phyloP scores from a whole-genome alignment of 2,797 vertebrate genomes.

The Pagetopsis macropterus region DNA sequence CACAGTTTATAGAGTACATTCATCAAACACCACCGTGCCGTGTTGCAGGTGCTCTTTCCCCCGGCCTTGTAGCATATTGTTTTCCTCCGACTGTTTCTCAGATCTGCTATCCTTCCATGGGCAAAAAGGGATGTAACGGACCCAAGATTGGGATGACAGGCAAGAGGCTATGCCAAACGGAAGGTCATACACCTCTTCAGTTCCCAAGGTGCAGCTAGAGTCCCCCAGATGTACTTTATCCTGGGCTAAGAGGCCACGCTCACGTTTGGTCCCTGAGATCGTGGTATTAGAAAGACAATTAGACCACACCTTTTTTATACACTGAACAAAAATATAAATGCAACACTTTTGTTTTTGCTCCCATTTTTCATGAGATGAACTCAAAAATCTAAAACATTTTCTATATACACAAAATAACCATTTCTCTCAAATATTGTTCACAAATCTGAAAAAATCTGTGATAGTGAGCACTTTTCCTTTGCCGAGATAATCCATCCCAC shows the following conservation, averaged over 20 bases:
- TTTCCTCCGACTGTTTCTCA: slow-evolving; percentile 11
- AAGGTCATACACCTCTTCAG: slow-evolving; percentile 86
- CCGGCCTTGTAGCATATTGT: not conserved
- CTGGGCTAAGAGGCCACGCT: slow-evolving; percentile 87
- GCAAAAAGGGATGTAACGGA: slow-evolving; percentile 86
- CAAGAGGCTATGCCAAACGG: slow-evolving; percentile 86
- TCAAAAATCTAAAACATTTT: no score
- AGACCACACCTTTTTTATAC: not conserved
- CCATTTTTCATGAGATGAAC: no score
- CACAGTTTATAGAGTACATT: slow-evolving; percentile 39
- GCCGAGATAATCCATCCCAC: no score
- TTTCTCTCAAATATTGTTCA: no score
- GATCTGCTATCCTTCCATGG: slow-evolving; percentile 62
- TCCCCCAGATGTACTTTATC: slow-evolving; percentile 68
- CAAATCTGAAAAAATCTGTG: no score
- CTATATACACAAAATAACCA: no score
- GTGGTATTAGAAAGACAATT: not conserved
- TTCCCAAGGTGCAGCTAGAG: slow-evolving; percentile 4
- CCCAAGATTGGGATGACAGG: slow-evolving; percentile 78
- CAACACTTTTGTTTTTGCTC: no score
- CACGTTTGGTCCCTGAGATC: slow-evolving; percentile 84
- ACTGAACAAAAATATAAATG: no score
- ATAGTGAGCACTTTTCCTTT: no score
- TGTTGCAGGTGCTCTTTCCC: not conserved
- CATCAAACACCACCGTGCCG: slow-evolving; percentile 16